These are phyloP conservation scores for Drosophila koepferae DNA, from an alignment of 2,888 invertebrate species.

Conservation along the genomic window DNA sequence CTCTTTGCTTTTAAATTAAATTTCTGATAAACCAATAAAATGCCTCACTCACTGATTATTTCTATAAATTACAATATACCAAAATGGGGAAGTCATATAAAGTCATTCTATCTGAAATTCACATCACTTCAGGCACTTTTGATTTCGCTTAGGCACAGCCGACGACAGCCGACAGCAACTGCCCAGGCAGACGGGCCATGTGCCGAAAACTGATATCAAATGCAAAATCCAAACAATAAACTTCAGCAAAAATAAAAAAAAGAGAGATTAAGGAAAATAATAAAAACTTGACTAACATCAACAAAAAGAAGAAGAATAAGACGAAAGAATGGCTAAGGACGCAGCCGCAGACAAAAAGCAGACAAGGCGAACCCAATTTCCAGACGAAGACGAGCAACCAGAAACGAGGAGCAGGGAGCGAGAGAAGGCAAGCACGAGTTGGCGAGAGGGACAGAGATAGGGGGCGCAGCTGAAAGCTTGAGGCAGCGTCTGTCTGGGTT, in stretches of 20 bases:
- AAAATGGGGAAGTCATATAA: background rate
- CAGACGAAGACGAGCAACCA: conserved; percentile 16
- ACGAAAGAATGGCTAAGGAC: conserved; percentile 30
- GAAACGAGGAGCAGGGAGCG: background rate
- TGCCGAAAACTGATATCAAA: conserved; percentile 70
- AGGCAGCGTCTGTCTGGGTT: conserved; percentile 33
- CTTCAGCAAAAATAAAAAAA: conserved; percentile 36
- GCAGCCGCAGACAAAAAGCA: conserved; percentile 63
- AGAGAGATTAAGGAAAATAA: conserved; percentile 23
- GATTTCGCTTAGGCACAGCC: background rate
- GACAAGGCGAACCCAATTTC: conserved; percentile 49
- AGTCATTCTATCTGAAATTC: conserved; percentile 7
- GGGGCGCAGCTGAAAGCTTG: conserved; percentile 12
- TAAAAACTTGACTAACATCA: conserved; percentile 73
- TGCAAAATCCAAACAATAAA: conserved; percentile 72
- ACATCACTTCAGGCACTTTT: conserved; percentile 8
- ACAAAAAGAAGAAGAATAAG: conserved; percentile 32
- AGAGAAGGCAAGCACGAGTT: background rate
- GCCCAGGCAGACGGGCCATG: conserved; percentile 25
- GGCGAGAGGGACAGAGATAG: background rate
- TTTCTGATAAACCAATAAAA: background rate
- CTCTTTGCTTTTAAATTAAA: background rate
- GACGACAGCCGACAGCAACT: conserved; percentile 2
- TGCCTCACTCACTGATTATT: background rate
- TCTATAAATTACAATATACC: background rate